Percentiles rank a stretch among this genome's conserved stretches.
Conservation (phyloP, 2,113 vertebrate genomes). For the Glareola pratincola region DNA sequence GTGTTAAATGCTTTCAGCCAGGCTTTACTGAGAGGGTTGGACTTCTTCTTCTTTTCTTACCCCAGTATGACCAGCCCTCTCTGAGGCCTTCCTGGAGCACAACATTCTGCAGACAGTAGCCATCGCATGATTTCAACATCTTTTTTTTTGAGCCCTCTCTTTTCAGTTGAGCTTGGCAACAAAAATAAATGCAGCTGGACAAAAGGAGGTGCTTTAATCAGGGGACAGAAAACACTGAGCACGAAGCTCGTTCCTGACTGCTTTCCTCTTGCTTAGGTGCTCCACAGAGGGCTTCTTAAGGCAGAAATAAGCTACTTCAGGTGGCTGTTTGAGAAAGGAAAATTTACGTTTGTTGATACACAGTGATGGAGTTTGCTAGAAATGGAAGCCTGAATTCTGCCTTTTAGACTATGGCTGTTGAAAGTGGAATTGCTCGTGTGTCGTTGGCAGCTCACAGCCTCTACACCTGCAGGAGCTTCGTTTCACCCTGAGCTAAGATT, state of each 20-base stretch:
- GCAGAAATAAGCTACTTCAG: neutral
- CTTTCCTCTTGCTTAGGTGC: neutral
- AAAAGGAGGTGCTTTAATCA: neutral
- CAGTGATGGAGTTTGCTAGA: neutral
- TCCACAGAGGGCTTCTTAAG: neutral
- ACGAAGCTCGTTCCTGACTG: neutral
- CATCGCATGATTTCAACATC: neutral
- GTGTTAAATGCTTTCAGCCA: neutral
- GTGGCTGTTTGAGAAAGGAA: neutral
- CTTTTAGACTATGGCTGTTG: neutral
- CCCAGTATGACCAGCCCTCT: neutral
- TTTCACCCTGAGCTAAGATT: neutral
- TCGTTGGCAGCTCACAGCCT: neutral
- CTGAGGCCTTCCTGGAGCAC: neutral
- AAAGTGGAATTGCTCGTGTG: neutral
- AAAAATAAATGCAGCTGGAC: neutral
- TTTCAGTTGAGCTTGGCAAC: neutral
- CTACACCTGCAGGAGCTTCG: neutral
- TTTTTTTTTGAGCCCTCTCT: slow-evolving; percentile 1
- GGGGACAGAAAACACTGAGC: neutral
- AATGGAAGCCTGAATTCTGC: neutral
- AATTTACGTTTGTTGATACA: neutral
- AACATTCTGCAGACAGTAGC: neutral
- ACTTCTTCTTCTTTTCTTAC: neutral
- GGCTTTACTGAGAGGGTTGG: neutral